Percentiles rank a stretch among this genome's conserved stretches.
Evolutionary conservation across 2,113 vertebrate species (phyloP).

Genomic region (Tupaia chinensis): DNA sequence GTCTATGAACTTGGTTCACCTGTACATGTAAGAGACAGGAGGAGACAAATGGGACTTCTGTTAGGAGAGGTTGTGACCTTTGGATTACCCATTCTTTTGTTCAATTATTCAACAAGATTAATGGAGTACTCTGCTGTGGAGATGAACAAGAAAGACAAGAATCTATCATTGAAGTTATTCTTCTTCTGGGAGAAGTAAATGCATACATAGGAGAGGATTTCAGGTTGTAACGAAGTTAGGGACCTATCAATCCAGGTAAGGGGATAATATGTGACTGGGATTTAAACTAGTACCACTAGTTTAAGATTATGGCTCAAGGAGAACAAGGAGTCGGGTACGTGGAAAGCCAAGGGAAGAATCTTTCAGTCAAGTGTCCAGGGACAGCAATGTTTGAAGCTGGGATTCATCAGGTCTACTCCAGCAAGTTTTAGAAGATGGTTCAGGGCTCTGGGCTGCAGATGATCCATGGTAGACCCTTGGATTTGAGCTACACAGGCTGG

Average conservation of each 20-base stretch:
- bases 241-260: not conserved
- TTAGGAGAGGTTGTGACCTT: not conserved
- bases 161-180: not conserved
- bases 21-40: not conserved
- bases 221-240: not conserved
- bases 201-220: not conserved
- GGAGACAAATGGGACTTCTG: not conserved
- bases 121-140: not conserved
- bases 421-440: not conserved
- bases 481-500: not conserved
- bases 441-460: not conserved
- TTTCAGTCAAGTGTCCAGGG: not conserved
- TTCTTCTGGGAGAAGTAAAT: not conserved
- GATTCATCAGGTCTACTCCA: not conserved
- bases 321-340: not conserved
- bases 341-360: not conserved
- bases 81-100: not conserved
- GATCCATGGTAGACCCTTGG: not conserved
- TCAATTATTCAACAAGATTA: not conserved
- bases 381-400: not conserved
- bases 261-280: not conserved
- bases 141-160: not conserved
- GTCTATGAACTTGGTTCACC: not conserved
- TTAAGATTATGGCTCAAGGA: not conserved
- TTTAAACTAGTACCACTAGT: not conserved